Percentiles rank a stretch among this genome's conserved stretches.
Conservation (phyloP, 2,888 invertebrate genomes). For the Temnothorax rugatulus region DNA sequence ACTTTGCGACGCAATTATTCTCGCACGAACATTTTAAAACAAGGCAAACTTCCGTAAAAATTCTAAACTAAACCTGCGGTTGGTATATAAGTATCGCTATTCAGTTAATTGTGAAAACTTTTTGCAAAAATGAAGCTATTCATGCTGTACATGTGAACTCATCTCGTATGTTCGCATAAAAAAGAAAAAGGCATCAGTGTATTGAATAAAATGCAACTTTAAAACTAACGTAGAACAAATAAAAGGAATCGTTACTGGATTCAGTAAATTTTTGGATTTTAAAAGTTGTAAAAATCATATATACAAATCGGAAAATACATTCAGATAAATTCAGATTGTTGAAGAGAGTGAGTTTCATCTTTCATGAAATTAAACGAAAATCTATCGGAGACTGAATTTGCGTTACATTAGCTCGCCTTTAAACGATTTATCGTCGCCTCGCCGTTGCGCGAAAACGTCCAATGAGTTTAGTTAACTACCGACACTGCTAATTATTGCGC, state of each 20-base stretch:
- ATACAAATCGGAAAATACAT: neutral
- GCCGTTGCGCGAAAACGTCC: conserved; percentile 19
- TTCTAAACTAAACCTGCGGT: neutral
- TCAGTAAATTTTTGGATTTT: neutral
- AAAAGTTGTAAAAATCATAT: neutral
- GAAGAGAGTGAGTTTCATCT: neutral
- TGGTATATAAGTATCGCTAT: conserved; percentile 23
- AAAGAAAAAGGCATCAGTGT: neutral
- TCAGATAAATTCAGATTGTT: conserved; percentile 6
- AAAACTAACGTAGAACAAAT: conserved; percentile 10
- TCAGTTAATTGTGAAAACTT: conserved; percentile 42
- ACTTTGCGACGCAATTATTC: conserved; percentile 12
- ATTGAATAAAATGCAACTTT: conserved; percentile 17
- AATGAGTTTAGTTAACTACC: conserved; percentile 65
- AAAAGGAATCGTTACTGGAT: neutral
- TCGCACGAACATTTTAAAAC: conserved; percentile 24
- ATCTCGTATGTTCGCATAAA: conserved; percentile 1
- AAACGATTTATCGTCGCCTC: conserved; percentile 26
- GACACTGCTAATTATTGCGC: conserved; percentile 66
- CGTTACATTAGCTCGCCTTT: conserved; percentile 3
- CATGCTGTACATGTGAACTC: neutral
- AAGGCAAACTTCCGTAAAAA: conserved; percentile 21
- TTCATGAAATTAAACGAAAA: conserved; percentile 6
- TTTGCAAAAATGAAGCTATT: conserved; percentile 7
- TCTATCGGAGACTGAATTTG: neutral